Base-by-base conservation (phyloP, 2,113 vertebrate species). In the Caloenas nicobarica region DNA sequence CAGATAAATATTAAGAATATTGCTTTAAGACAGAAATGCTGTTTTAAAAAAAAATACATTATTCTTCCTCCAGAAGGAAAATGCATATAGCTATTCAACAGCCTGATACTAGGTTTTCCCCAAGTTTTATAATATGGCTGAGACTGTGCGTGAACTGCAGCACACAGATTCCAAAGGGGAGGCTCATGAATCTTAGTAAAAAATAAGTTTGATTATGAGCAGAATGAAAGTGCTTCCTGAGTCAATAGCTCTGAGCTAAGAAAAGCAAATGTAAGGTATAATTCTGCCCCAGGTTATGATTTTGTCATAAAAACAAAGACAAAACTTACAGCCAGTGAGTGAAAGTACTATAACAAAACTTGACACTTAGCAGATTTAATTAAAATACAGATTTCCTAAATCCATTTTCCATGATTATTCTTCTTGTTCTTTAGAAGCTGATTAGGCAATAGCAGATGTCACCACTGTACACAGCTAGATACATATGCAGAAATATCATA, bases 381-480 rank as follows among this genome's bases (percentile, higher is more conserved):
- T 93, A 95, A 96, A 96, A 77, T 36, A 88, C 40, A 92, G 77
- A 85, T 90, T 96, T 96, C 88, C 61, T 85, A 96, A 97, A 97
- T 95, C 86, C 58, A 91, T 95, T 97, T 97, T 90, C 83, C 83
- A 34, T 86, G 22, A 96, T 96, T 96, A 94, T 73, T 94, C 88
- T 40, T 97, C 48, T 84, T 97, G 78, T 95, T 98, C 53, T 81
- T 86, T 70, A 84, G 70, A 91, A 95, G 65, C 22, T 93, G 81
- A 96, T 95, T 92, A 97, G 88, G 89, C 89, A 96, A 86, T 78
- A 96, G 86, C 79, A 97, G 83, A 97, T 96, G 84, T 93, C 86
- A 97, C 34, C 91, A 86, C 90, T 86, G 56, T 42, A 83, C 60
- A 94, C 96, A 96, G 86, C 78, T 76, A 91, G 81, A 97, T 64